Base-by-base conservation (phyloP, 2,888 invertebrate genomes). In the Tiphia femorata region DNA sequence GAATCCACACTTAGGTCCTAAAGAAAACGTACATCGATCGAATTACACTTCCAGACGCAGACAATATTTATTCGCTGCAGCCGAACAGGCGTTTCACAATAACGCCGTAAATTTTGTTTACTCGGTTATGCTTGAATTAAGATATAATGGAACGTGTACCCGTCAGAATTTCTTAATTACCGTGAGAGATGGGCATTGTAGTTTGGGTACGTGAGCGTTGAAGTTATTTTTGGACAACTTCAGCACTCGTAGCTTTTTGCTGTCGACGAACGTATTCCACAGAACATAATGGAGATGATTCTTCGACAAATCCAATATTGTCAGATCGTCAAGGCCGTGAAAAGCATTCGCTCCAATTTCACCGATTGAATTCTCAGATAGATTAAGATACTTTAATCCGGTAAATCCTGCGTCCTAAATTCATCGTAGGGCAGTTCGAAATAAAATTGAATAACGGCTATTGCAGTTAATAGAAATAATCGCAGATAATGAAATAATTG, bases 321-420 rank as follows among this genome's bases (percentile, higher is more conserved):
- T 76, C 6, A 87, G 79, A 48, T 86, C 82, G 2, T 78, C 62
- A 46, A 86, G 76, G 2, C 84, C 84, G 25, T 76, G 75, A 59
- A 87, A 87, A 1, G 86, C 85, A 20, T 77, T 73, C 1, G 80
- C 58, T 8, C 78, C 82, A 35, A 87, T 82, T 41, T 83, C 80
- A 4, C 71, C 81, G 63, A 87, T 85, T 3, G 81, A 72, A 62
- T 87, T 87, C 40, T 74, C 64, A 1, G 84, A 80, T 5, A 87
- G 71, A 57, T 84, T 81, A 5, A 87, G 72, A 35, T 84, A 78
- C 40, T 70, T 80, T 3, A 84, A 57, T 25, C 68, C 74, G 46
- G 72, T 74, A n/a, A 84, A 67, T 6, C 82, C 83, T 16, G 68
- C 66, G 16, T 72, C 63, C 83, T 83, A 68, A 19, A n/a, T n/a